Base-by-base conservation (phyloP, 2,113 vertebrate species). In the Phrynocephalus versicolor region DNA sequence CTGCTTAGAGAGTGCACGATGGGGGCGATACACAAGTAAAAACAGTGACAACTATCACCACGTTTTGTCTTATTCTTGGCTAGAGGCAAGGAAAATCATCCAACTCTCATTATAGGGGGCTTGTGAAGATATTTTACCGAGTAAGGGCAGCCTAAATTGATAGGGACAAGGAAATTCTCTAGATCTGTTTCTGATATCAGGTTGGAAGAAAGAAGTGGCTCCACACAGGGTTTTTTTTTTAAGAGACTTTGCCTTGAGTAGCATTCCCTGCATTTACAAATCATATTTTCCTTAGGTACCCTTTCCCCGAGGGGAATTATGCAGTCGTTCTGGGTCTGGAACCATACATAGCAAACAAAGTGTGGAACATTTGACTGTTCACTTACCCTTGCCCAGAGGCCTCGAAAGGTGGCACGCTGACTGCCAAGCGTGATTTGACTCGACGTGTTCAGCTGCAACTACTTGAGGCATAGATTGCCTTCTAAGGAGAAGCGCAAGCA, bases 301-400 rank as follows among this genome's bases (percentile, higher is more conserved):
- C 64, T 77, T 67, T 82, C 80, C 45, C 64, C 51, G 18, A 3
- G 57, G n/a, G n/a, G 27, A 41, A 18, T 79, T 73, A 80, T 74
- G 58, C 69, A 65, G 30, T 21, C 15, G 15, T 41, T n/a, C 75
- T 70, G 45, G 25, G 74, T 78, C 76, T 41, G 73, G 45, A 77
- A 71, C 73, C 15, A 60, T 57, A 58, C 72, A 87, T 77, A 76
- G 65, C 72, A 57, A 81, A 69, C 62, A 4, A 82, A 76, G 79
- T 76, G 85, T 82, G 85, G 85, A 87, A 82, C 72, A 82, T 87
- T 81, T 81, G 76, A 18, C n/a, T 27, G 35, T 51, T 82, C 69
- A 78, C 78, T 78, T 69, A 58, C 57, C 79, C 58, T 82, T 82
- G 80, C 82, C 85, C 73, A 7, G 65, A 51, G 73, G 81, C 85